Conservation (phyloP, 2,113 vertebrate species). For the Corvus hawaiiensis region DNA sequence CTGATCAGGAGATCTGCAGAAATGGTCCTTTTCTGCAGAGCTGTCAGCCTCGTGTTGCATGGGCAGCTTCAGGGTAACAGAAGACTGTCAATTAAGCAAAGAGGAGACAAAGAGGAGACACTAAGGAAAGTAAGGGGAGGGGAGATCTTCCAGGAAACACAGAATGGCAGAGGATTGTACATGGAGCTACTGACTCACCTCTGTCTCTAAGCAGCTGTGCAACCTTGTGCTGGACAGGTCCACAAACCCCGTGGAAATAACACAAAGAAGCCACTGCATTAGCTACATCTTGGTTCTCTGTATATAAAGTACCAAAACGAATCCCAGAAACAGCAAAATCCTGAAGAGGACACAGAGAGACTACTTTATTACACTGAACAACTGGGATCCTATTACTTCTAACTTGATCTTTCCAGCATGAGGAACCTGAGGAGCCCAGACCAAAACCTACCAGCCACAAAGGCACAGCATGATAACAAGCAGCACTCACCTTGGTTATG, state of each 20-base stretch:
- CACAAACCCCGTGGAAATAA: constrained; percentile 84
- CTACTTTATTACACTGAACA: neutral
- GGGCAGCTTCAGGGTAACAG: neutral
- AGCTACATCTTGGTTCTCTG: constrained; percentile 84
- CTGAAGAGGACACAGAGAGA: constrained; percentile 61
- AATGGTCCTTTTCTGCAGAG: neutral
- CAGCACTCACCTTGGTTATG: constrained; percentile 84
- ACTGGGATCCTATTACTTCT: neutral
- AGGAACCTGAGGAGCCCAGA: neutral
- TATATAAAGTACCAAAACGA: constrained; percentile 87
- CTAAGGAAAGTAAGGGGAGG: neutral
- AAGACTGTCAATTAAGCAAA: neutral
- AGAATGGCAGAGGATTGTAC: neutral
- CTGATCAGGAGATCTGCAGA: neutral
- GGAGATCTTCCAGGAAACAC: neutral
- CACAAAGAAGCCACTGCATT: constrained; percentile 83
- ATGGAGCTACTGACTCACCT: constrained; percentile 67
- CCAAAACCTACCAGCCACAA: neutral
- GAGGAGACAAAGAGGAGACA: neutral
- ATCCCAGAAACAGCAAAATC: constrained; percentile 91
- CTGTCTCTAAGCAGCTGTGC: constrained; percentile 85
- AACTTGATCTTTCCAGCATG: neutral
- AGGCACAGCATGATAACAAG: rapidly evolving
- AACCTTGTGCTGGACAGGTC: constrained; percentile 84
- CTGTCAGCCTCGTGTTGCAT: neutral